Conservation (phyloP, 2,888 invertebrate species). For the Tenthredo scrophulariae region DNA sequence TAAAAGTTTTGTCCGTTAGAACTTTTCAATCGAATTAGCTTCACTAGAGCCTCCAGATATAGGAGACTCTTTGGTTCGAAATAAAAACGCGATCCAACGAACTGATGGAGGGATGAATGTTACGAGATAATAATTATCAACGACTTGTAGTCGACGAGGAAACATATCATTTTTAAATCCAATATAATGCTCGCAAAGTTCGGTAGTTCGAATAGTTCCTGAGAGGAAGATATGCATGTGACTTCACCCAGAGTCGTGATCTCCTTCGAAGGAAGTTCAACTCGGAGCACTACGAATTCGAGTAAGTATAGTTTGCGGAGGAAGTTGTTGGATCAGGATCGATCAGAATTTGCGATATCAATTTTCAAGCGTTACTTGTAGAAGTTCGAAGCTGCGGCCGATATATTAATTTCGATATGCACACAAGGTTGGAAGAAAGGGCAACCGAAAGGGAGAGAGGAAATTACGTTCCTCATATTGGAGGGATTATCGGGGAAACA, state of each 20-base stretch:
- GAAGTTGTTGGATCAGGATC: slow-evolving; percentile 5
- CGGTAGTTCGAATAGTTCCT: background rate
- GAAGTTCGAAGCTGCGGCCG: slow-evolving; percentile 24
- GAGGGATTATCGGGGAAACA: slow-evolving; percentile 47
- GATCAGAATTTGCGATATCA: slow-evolving; percentile 38
- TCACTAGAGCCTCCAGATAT: slow-evolving; percentile 52
- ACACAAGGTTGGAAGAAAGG: slow-evolving; percentile 32
- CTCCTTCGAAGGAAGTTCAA: background rate
- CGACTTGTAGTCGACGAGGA: background rate
- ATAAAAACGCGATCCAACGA: slow-evolving; percentile 11
- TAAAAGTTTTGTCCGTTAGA: slow-evolving; percentile 59
- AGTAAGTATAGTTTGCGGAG: background rate
- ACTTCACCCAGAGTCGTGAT: background rate
- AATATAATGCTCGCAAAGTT: background rate
- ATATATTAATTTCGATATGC: slow-evolving; percentile 49
- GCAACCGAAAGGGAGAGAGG: slow-evolving; percentile 40
- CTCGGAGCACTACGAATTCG: background rate
- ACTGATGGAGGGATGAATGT: background rate
- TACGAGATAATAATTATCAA: background rate
- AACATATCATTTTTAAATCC: background rate
- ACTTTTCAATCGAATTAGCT: slow-evolving; percentile 68
- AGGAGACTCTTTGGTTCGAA: slow-evolving; percentile 19
- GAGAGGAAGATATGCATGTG: background rate
- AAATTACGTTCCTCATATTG: slow-evolving; percentile 50
- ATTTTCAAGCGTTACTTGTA: background rate